Base-by-base conservation (phyloP, 2,113 vertebrate species). In the Aphelocoma coerulescens region DNA sequence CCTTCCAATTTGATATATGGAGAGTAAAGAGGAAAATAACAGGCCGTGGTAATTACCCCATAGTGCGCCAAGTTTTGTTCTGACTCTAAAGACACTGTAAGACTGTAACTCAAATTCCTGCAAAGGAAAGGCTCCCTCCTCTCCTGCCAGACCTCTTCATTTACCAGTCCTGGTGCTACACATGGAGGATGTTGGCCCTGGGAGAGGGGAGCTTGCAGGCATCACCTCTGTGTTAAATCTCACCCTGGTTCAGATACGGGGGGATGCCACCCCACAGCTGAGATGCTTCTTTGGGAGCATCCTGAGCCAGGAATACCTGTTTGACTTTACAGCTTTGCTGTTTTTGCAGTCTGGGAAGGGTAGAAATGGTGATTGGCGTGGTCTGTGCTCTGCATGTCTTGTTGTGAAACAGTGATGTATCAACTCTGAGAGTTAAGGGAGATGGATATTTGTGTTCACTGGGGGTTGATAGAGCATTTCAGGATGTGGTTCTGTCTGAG, bases 1-100 rank as follows among this genome's bases (percentile, higher is more conserved):
- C 96, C 89, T 96, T 95, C 79, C 85, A 92, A 95, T 92, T 94
- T 97, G 85, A 66, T 97, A 61, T 74, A 71, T 89, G 66, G 93
- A 91, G 85, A 93, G 58, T 76, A 93, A 88, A 84, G 82, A 58
- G 87, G 91, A 85, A 77, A 80, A 63, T 81, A 95, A 88, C 62
- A 63, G 65, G 35, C 86, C 28, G 0, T 77, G 86, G 11, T 95
- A 91, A 93, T 93, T 86, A 76, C 82, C 63, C 88, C 68, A 66
- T 77, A 32, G 92, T 0, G 71, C 0, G 7, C 62, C 67, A 91
- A 90, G 89, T 96, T 96, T 73, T 91, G 77, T 90, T 35, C 85
- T 0, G 0, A 12, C 35, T 85, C 58, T 43, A 15, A 79, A 75
- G 62, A n/a, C 33, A 1, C 67, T 83, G 1, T 9, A 62, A 69